Evolutionary conservation across 2,888 invertebrate species (phyloP), one percentile per base, ranked within the genome.

Genomic region (Hanleya hanleyi): DNA sequence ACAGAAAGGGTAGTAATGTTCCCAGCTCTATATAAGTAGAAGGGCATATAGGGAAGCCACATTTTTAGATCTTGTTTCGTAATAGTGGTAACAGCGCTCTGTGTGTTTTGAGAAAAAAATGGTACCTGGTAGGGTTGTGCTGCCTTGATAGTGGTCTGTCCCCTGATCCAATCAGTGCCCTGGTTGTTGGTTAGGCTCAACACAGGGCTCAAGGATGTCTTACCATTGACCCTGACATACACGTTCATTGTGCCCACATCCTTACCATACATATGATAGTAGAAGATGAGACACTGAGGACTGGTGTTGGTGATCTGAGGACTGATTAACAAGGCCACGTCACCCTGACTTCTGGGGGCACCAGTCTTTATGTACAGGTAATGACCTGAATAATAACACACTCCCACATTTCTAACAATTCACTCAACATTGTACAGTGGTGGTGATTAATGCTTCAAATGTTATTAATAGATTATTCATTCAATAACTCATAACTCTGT

Each of bases 341-440:
- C 79, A 15, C 64, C 64, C 9, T 37, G 22, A 1, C 67, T 69
- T 67, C 78, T 71, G 6, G 82, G 83, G 5, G 74, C 6, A 65
- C 83, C 81, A 12, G 83, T 78, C 73, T 87, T 86, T 67, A 82
- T 84, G 73, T 84, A 87, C 81, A 87, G 78, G 72, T 87, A 88
- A 36, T 84, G 80, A 50, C 88, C 88, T 86, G 68, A 12, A 79
- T 69, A 18, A 38, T 12, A 41, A 41, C 41, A 41, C 9, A n/a
- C n/a, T n/a, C n/a, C n/a, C n/a, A n/a, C n/a, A n/a, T n/a, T n/a
- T n/a, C n/a, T n/a, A n/a, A n/a, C n/a, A n/a, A n/a, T n/a, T n/a
- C n/a, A n/a, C n/a, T n/a, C n/a, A n/a, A n/a, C n/a, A n/a, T n/a
- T n/a, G n/a, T n/a, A n/a, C n/a, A n/a, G n/a, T n/a, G n/a, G n/a